Evolutionary conservation across 2,797 vertebrate species (phyloP), one percentile per base, ranked within the genome.

Genomic region (Gymnothorax reevesii): DNA sequence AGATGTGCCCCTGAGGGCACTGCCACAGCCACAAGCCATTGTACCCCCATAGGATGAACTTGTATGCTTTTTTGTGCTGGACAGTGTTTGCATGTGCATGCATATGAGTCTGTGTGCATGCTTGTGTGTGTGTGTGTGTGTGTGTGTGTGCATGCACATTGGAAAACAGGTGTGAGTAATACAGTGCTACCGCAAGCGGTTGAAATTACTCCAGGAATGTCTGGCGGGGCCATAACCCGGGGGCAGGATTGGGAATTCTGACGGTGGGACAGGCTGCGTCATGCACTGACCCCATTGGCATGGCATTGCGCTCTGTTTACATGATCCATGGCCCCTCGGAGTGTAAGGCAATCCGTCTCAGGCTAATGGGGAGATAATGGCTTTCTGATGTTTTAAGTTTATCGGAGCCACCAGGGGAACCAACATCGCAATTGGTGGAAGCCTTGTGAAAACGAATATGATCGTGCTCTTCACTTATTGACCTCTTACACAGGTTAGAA

Each of bases 221-320:
- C 75, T 62, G 80, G 57, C 69, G 71, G 83, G 77, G 86, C 83
- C 84, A 85, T 80, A 20, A 73, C 88, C 84, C 84, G 69, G 87
- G 85, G 89, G 85, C 87, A 88, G 59, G 52, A 17, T 77, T 85
- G 84, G 80, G 87, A 88, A 92, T 91, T 92, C 89, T 86, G 57
- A 49, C 17, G 9, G 33, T 55, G 55, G 79, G 77, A 71, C 91
- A 1, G 89, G 90, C 86, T 73, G 87, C 77, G 85, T 92, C 90
- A 88, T 86, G 91, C 88, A 77, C 66, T 88, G 87, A 89, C 87
- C 87, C 85, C 22, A 52, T 49, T 10, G 42, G n/a, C 13, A 57
- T 10, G 52, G 64, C 54, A 55, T 42, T 42, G 20, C 9, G 52
- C 77, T 54, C 75, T 79, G 75, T 79, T 80, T 80, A 80, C 77